Percentiles rank a stretch among this genome's conserved stretches.
Conservation (phyloP, 2,888 invertebrate species). For the Idaea biselata region DNA sequence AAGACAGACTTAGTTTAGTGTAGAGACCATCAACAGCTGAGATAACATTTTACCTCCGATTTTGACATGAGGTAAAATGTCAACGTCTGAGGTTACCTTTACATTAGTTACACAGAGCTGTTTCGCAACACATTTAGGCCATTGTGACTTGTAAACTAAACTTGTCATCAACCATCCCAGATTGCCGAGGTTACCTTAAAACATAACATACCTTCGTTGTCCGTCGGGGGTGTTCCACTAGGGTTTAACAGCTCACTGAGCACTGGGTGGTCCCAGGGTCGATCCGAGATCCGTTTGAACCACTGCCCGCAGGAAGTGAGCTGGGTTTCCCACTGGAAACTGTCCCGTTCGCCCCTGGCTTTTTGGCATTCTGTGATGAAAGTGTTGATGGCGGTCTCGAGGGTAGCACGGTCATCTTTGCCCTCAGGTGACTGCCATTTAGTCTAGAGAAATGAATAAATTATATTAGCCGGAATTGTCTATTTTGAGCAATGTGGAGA, state of each 20-base stretch:
- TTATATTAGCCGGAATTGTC: no score
- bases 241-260: constrained; percentile 79
- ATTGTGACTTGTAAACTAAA: no score
- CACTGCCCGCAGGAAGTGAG: constrained; percentile 79
- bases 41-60: no score
- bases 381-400: constrained; percentile 52
- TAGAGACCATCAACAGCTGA: no score
- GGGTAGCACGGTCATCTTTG: constrained; percentile 50
- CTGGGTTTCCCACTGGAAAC: constrained; percentile 52
- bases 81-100: no score
- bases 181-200: no score
- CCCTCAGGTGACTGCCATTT: constrained; percentile 62
- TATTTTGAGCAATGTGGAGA: no score
- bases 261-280: constrained; percentile 79
- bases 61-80: no score
- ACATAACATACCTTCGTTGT: constrained; percentile 52
- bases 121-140: no score
- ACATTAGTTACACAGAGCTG: no score
- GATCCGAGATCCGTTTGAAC: constrained; percentile 73
- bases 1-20: no score
- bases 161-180: no score
- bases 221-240: constrained; percentile 67
- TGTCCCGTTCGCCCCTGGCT: constrained; percentile 55
- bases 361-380: constrained; percentile 60
- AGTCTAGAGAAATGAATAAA: constrained; percentile 41